Base-by-base conservation (phyloP, 2,113 vertebrate species). In the Microcebus jonahi region DNA sequence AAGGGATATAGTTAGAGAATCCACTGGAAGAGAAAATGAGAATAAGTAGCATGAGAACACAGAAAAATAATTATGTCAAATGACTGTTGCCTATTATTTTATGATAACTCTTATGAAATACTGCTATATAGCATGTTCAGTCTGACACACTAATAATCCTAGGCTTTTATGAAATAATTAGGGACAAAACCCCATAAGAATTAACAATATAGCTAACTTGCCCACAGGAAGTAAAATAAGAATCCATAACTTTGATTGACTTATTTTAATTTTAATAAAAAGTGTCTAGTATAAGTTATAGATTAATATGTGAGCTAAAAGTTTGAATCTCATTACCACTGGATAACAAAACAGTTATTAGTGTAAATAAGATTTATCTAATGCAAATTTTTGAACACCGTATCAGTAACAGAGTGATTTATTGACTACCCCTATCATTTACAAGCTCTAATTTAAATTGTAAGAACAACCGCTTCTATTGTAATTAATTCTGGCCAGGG, bases 401-500 rank as follows among this genome's bases (percentile, higher is more conserved):
- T 90, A 77, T 88, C 25, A 86, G 81, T 84, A 94, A 59, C 76
- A 29, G 55, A 79, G 8, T 96, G 92, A 93, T 93, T 96, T 55
- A 25, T 25, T 97, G 75, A 97, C 86, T 97, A 36, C 27, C 86
- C 90, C 93, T 98, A 96, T 97, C 5, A 96, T 98, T 98, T 98
- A 89, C 59, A 97, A 70, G 84, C 68, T 94, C 59, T 98, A 97
- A 97, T 95, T 97, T 71, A 96, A n/a, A 90, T n/a, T 79, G 77
- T 97, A 97, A 97, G 97, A 95, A 76, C 63, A 97, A 98, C 88
- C 97, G 91, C 91, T 84, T 97, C 75, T 65, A 29, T 14, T 95
- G 31, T 95, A 94, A 98, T 98, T 97, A 98, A n/a, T 97, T 98
- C 92, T 96, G 79, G n/a, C 18, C 94, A 85, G 39, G 93, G 76